Conservation (phyloP, 2,888 invertebrate genomes). For the Netelia virgata region DNA sequence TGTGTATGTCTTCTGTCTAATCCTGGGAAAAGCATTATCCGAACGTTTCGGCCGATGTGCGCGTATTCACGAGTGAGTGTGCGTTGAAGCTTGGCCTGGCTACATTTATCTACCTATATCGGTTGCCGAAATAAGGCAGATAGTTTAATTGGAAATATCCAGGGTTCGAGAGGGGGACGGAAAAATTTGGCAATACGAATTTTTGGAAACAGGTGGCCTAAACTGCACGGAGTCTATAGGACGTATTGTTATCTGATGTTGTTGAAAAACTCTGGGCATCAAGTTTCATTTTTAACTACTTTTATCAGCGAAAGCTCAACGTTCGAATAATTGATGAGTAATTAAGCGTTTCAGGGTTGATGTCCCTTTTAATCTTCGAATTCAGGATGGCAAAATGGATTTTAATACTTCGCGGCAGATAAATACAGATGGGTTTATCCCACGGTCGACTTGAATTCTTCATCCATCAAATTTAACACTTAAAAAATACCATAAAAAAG, state of each 20-base stretch:
- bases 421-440: background rate
- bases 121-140: conserved; percentile 50
- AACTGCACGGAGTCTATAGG: conserved; percentile 52
- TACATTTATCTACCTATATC: conserved; percentile 29
- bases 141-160: conserved; percentile 82
- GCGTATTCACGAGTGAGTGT: conserved; percentile 35
- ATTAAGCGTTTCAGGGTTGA: background rate
- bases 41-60: conserved; percentile 23
- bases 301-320: background rate
- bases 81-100: conserved; percentile 19
- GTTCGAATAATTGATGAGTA: conserved; percentile 6
- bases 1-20: conserved; percentile 75
- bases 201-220: conserved; percentile 69
- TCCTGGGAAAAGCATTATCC: conserved; percentile 76
- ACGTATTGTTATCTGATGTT: conserved; percentile 7
- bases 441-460: background rate
- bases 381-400: background rate
- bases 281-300: background rate
- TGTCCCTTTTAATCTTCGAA: background rate
- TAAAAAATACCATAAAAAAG: background rate
- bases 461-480: background rate
- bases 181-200: conserved; percentile 65
- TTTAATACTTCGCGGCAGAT: too few relatives aligned
- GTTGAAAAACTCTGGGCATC: background rate
- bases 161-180: conserved; percentile 51